Conservation (phyloP, 2,888 invertebrate species). For the Chrysotoxum bicinctum region DNA sequence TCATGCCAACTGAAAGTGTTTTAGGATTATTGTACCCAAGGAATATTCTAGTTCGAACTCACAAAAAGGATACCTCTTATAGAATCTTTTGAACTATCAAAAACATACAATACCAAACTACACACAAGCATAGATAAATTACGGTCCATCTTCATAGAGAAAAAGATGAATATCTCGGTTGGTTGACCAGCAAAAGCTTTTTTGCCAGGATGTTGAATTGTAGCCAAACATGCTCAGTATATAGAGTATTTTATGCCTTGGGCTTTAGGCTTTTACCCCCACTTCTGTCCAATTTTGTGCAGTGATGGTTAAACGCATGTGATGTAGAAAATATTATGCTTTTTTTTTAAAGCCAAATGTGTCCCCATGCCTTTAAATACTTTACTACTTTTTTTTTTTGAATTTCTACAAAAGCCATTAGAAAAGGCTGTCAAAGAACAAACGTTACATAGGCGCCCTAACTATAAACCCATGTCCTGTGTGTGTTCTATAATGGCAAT, state of each 20-base stretch:
- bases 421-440: slow-evolving; percentile 52
- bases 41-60: slow-evolving; percentile 26
- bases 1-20: slow-evolving; percentile 52
- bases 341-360: slow-evolving; percentile 43
- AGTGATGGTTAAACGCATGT: slow-evolving; percentile 40
- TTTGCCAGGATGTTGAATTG: slow-evolving; percentile 7
- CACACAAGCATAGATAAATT: not conserved
- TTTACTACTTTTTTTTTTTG: not conserved
- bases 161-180: slow-evolving; percentile 35
- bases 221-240: slow-evolving; percentile 19
- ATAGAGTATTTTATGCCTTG: not conserved
- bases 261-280: slow-evolving; percentile 2
- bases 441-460: slow-evolving; percentile 19
- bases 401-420: slow-evolving; percentile 37
- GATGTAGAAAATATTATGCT: slow-evolving; percentile 8
- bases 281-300: slow-evolving; percentile 1
- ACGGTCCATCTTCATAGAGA: slow-evolving; percentile 8
- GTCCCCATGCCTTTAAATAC: slow-evolving; percentile 26
- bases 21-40: slow-evolving; percentile 49
- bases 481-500: slow-evolving; percentile 11
- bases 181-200: slow-evolving; percentile 9
- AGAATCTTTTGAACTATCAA: not conserved
- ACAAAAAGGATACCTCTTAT: slow-evolving; percentile 5
- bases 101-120: not conserved
- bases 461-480: slow-evolving; percentile 4